Base-by-base conservation (phyloP, 2,888 invertebrate genomes). In the Minunthozetes semirufus region DNA sequence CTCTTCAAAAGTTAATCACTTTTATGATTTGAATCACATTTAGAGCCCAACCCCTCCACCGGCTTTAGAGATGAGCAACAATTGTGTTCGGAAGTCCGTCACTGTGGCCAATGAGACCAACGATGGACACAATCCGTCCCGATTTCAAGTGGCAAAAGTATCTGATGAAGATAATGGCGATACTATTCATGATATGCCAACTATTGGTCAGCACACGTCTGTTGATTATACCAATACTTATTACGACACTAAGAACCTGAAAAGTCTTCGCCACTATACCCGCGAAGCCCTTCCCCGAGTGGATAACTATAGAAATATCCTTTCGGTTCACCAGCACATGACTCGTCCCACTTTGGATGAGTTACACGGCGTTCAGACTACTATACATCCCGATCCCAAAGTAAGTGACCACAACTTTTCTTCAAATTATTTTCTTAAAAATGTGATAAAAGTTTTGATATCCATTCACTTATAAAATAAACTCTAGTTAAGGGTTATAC, bases 291-390 rank as follows among this genome's bases (percentile, higher is more conserved):
- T 86, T 6, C 86, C 86, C 1, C 81, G 84, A 59, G 82, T 83
- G 46, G 85, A 86, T 76, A 84, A 86, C 79, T 86, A 86, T 78
- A 81, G 85, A 13, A 84, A 85, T 79, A 78, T 82, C 33, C 77
- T 81, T 77, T 81, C 81, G 17, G 78, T 82, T 5, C 80, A 80
- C 61, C 81, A 80, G 9, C 81, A 80, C 38, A 78, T 81, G 53
- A 78, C 77, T 61, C 76, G 84, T 75, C 84, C 84, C 6, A 84
- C 83, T 1, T 78, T 84, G 4, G 82, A 82, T 59, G 82, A 84
- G 78, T 80, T 84, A 17, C 84, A 83, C 76, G 82, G 83, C 76
- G 81, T 68, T 11, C 74, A 74, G 22, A 59, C 75, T n/a, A 72
- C 75, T 27, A 63, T 75, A 42, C 38, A 53, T 46, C 25, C 42